Conservation (phyloP, 2,797 vertebrate genomes). For the Onychomys leucogaster region DNA sequence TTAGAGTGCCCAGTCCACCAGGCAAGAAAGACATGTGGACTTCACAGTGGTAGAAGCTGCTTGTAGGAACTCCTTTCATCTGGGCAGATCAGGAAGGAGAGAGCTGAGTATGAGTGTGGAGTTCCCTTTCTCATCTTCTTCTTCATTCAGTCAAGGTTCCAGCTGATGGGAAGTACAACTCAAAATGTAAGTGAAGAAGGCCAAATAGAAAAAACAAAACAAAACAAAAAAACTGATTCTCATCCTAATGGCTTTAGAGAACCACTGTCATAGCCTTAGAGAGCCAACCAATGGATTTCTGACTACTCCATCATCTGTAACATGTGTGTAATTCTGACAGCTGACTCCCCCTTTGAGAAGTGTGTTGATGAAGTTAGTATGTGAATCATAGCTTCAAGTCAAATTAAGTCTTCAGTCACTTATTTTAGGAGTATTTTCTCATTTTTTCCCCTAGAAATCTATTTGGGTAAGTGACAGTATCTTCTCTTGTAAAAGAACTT, state of each 20-base stretch:
- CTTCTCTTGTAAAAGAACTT: not conserved
- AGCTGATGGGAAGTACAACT: too few relatives aligned
- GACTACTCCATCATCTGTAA: not conserved
- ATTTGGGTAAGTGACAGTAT: not conserved
- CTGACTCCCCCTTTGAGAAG: not conserved
- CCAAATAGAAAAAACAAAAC: not conserved
- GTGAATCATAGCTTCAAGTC: not conserved
- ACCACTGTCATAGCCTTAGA: rapidly evolving
- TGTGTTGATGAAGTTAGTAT: not conserved
- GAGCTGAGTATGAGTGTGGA: not conserved
- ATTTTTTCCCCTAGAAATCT: not conserved
- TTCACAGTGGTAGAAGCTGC: not conserved
- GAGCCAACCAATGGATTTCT: not conserved
- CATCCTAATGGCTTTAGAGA: rapidly evolving
- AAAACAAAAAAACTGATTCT: too few relatives aligned
- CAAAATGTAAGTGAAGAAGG: not conserved
- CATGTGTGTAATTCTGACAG: not conserved
- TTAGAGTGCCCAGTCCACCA: not conserved
- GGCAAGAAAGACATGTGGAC: too few relatives aligned
- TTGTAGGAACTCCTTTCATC: not conserved
- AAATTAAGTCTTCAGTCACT: not conserved
- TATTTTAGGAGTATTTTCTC: not conserved
- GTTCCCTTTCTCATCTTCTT: too few relatives aligned
- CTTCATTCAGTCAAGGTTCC: not conserved
- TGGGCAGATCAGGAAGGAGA: not conserved